Evolutionary conservation across 2,113 vertebrate species (phyloP).

Genomic region (Ictidomys tridecemlineatus): DNA sequence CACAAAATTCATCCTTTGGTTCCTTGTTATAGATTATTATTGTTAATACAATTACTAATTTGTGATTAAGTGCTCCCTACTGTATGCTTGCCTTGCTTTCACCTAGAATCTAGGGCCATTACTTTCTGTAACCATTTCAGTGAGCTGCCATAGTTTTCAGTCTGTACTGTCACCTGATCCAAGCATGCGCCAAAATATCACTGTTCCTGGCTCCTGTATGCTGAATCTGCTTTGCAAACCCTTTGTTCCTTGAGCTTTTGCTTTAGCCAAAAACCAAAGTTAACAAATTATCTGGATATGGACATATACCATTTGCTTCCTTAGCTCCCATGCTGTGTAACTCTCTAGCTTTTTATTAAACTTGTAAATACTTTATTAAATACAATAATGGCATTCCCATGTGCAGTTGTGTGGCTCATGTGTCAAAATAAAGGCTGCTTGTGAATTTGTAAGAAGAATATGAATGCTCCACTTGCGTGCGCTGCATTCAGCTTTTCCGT

Average conservation of each 20-base stretch:
- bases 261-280: slow-evolving; percentile 82
- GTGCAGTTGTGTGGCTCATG: slow-evolving; percentile 92
- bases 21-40: slow-evolving; percentile 75
- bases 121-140: slow-evolving; percentile 94
- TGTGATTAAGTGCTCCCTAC: slow-evolving; percentile 85
- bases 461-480: slow-evolving; percentile 87
- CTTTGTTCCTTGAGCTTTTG: slow-evolving; percentile 89
- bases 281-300: slow-evolving; percentile 81
- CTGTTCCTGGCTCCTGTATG: slow-evolving; percentile 89
- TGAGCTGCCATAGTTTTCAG: slow-evolving; percentile 98
- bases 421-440: slow-evolving; percentile 89
- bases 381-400: slow-evolving; percentile 87
- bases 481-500: slow-evolving; percentile 86
- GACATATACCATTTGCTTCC: slow-evolving; percentile 89
- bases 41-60: slow-evolving; percentile 74
- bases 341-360: slow-evolving; percentile 86
- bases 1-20: slow-evolving; percentile 63
- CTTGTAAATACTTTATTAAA: slow-evolving; percentile 87
- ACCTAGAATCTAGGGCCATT: slow-evolving; percentile 89
- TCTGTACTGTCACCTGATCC: slow-evolving; percentile 93
- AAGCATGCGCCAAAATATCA: slow-evolving; percentile 94
- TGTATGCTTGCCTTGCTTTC: slow-evolving; percentile 91
- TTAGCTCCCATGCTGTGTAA: slow-evolving; percentile 85
- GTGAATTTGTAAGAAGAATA: slow-evolving; percentile 86
- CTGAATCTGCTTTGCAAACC: slow-evolving; percentile 91